Evolutionary conservation across 2,888 invertebrate genomes (phyloP), one percentile per base, ranked within the genome.

Genomic region (Temnothorax rugatulus): DNA sequence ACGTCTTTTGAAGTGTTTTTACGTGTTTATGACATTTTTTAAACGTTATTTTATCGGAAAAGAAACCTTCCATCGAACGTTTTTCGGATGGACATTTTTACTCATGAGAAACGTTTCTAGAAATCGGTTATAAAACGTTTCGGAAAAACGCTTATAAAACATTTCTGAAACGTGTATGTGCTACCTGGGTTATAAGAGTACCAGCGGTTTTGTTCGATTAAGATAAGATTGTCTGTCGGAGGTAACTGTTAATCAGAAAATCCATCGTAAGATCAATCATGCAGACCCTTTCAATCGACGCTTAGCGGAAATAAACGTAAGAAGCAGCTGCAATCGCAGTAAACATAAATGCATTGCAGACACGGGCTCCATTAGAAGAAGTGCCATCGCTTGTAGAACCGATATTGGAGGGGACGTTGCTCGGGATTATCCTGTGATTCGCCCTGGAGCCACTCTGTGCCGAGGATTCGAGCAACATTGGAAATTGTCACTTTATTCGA

Each of bases 401-500:
- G 82, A 84, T 84, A 84, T 82, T 38, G 29, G 34, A 73, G 66
- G n/a, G 59, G 25, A 44, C 82, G 64, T 81, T 61, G 68, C 54
- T 82, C 82, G 57, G 59, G 82, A 84, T 84, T 84, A 84, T 82
- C 71, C 61, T 25, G 63, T 50, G 84, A 84, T 84, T 84, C 74
- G 38, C 54, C n/a, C 29, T 11, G 44, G 15, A 47, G 61, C n/a
- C 18, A 29, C 34, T 82, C 77, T 25, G 13, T 47, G 34, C 52
- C 47, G 41, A 11, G 66, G 52, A 76, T 76, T 59, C 68, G 8
- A 59, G 29, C 63, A 61, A 81, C 85, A 84, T 87, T 77, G 85
- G 79, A 87, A 89, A 89, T 89, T 82, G 88, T 90, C 86, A 76
- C 84, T 86, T 87, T 85, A 86, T 84, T 85, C 86, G 86, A 75